Evolutionary conservation across 2,888 invertebrate species (phyloP).

Genomic region (Lasioglossum malachurum): DNA sequence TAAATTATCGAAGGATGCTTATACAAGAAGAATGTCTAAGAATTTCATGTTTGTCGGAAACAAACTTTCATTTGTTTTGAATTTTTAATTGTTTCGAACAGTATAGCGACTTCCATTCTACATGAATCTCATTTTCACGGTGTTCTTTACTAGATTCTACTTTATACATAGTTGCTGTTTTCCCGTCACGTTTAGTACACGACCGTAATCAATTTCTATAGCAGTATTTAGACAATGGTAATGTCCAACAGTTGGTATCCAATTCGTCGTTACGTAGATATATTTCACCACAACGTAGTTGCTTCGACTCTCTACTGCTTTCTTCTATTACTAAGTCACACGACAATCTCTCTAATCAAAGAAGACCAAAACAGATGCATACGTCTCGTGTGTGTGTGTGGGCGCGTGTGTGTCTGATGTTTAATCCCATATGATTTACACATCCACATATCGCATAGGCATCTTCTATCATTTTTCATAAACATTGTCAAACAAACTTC

Average conservation of each 20-base stretch:
- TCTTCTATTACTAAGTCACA: slow-evolving; percentile 34
- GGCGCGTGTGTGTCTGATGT: slow-evolving; percentile 23
- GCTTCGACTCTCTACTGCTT: slow-evolving; percentile 76
- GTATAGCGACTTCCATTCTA: not conserved
- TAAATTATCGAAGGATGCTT: not conserved
- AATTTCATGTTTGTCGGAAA: not conserved
- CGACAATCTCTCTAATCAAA: slow-evolving; percentile 30
- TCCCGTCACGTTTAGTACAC: slow-evolving; percentile 63
- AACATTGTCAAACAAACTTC: not conserved
- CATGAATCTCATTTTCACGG: slow-evolving; percentile 61
- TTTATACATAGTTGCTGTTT: slow-evolving; percentile 36
- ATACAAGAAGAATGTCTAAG: not conserved
- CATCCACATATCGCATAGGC: not conserved
- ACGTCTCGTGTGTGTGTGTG: slow-evolving; percentile 15
- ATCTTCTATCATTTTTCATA: not conserved
- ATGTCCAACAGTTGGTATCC: slow-evolving; percentile 84
- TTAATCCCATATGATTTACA: slow-evolving; percentile 21
- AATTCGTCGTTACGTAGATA: slow-evolving; percentile 76
- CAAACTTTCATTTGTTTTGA: not conserved
- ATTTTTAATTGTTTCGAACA: not conserved
- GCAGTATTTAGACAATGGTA: slow-evolving; percentile 84
- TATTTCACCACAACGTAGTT: slow-evolving; percentile 77
- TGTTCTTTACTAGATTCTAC: slow-evolving; percentile 47
- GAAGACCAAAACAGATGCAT: not conserved
- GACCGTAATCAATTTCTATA: slow-evolving; percentile 67